Evolutionary conservation across 1,140 invertebrate genomes (phyloP), one percentile per base, ranked within the genome.

Genomic region (Branchinecta lindahli): DNA sequence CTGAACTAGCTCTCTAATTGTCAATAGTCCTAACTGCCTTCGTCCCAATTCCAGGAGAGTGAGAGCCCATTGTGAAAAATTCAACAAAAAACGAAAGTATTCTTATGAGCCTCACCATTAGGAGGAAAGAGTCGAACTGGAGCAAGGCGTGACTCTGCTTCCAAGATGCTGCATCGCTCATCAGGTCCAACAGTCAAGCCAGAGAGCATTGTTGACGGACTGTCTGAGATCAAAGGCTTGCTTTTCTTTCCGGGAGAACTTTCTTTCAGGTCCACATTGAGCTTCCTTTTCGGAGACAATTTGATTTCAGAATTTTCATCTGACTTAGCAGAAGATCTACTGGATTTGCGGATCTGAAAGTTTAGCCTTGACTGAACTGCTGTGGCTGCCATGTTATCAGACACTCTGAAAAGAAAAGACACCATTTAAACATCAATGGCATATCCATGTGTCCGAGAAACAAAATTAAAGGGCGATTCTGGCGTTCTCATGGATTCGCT

Each of bases 151-250:
- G 33, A 33, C 33, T 33, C 33, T 33, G 33, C 33, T 3, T 33
- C 33, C 33, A 33, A 33, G 33, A 33, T 33, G 33, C 33, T 33
- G 33, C 33, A 33, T 33, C 33, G 18, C 18, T 61, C 18, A 15
- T 61, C 18, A 20, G 52, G 2, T 61, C 12, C 18, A 15, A 61
- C 52, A 4, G 12, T 61, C 18, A 61, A 61, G 12, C 52, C 52
- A 61, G 52, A 61, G 52, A 61, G 52, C 52, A 61, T 15, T 4
- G 52, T 61, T 61, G 52, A 61, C 12, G 52, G 52, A 61, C 52
- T 61, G 52, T 12, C 52, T 4, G 12, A 15, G 12, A 61, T 20
- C 33, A 33, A 33, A 61, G 12, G 12, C 6, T 61, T 61, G 12
- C 18, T 61, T 20, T 20, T 61, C 52, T 61, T 61, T 20, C 18